Evolutionary conservation across 2,888 invertebrate genomes (phyloP), one percentile per base, ranked within the genome.

Genomic region (Neoitamus cyanurus): DNA sequence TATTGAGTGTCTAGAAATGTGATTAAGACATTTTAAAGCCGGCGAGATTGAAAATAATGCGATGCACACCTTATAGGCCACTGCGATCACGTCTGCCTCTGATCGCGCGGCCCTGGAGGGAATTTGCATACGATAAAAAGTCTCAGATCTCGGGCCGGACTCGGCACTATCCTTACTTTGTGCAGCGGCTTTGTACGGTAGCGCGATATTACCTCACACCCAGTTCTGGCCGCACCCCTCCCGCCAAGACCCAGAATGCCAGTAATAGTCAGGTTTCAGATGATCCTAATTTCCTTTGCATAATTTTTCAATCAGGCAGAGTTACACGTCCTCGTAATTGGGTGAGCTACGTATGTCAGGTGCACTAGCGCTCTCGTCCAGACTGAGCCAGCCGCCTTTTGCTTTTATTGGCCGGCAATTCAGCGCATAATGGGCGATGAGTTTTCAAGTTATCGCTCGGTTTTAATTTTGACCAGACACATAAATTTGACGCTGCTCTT

Each of bases 391-490:
- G 58, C 6, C 15, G 28, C 25, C 36, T 42, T 75, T 75, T 25
- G 31, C 15, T 77, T 77, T 25, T 13, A 11, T 46, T 77, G 3
- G 31, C 37, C 48, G 25, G 28, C 31, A n/a, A 77, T 46, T 31
- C 30, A 31, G 11, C 78, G 13, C 48, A 78, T 78, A 78, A 78
- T 78, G 78, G 31, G 31, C 78, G 48, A 48, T 78, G 31, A 78
- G 31, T 30, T 58, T 78, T 25, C 46, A 77, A 78, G 48, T 48
- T 78, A 48, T 78, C 78, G 46, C 31, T 30, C 31, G 78, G 28
- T 48, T 78, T 78, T 78, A 78, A 78, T 78, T 78, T 78, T 58
- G 11, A 15, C 78, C 78, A 78, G 78, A 78, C 78, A 78, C 78
- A 78, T 78, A 78, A 78, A 78, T 78, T 48, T 78, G 48, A 31